phyloP scores from a whole-genome alignment of 92 coral and sea anemone genomes.

The Heliopora coerulea region DNA sequence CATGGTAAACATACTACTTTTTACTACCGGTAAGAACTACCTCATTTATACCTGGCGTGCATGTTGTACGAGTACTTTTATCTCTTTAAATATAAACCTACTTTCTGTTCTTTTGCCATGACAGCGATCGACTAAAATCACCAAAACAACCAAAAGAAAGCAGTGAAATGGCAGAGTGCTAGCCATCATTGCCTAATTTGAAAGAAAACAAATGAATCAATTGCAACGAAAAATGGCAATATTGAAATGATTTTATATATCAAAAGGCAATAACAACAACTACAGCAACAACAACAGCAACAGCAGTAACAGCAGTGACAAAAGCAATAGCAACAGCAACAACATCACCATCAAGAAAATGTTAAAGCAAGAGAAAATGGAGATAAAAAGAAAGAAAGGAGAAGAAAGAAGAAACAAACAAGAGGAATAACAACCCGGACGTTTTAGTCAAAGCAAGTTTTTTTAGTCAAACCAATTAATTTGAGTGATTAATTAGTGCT shows the following conservation, averaged over 20 bases:
- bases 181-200: neutral
- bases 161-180: constrained; percentile 4
- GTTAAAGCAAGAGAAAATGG: too few species aligned
- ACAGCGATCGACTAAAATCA: neutral
- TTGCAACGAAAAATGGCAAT: neutral
- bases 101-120: constrained; percentile 4
- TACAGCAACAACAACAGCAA: neutral
- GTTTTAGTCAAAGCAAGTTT: too few species aligned
- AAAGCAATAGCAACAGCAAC: neutral
- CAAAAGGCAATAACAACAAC: neutral
- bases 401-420: too few species aligned
- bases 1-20: too few species aligned
- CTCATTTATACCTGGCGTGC: too few species aligned
- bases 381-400: too few species aligned
- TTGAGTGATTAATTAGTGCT: too few species aligned
- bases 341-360: neutral
- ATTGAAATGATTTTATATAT: too few species aligned
- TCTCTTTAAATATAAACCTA: neutral
- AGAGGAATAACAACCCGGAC: too few species aligned
- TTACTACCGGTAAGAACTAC: too few species aligned
- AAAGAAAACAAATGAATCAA: neutral
- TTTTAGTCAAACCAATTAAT: too few species aligned
- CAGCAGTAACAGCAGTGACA: neutral
- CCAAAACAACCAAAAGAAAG: neutral
- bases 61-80: too few species aligned